Base-by-base conservation (phyloP, 2,888 invertebrate species). In the Sipha maydis region DNA sequence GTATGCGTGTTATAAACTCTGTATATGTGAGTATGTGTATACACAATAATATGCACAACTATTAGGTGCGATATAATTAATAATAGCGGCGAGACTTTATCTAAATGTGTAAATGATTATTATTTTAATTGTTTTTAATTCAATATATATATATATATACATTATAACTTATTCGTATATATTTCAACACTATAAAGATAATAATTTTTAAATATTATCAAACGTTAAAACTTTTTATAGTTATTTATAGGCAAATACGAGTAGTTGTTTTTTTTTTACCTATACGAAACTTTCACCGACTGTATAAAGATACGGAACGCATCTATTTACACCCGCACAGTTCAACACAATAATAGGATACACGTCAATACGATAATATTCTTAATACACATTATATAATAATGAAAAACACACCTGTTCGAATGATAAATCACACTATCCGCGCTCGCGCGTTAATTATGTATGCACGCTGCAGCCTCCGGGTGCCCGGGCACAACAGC, bases 391-490 rank as follows among this genome's bases (percentile, higher is more conserved):
- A 67, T 85, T 76, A 84, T 31, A 83, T 56, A 77, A 77, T 31
- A 56, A 73, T 34, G 31, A 56, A 34, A 76, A 41, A 84, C 41
- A 67, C 85, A 85, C 85, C 85, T 77, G 85, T 85, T 80, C 75
- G 56, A 73, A 88, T 80, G 88, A 88, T 88, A 88, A 88, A 88
- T 88, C 80, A 88, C 88, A 73, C 28, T 41, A 41, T 67, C 76
- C 77, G 73, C 48, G 71, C 54, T n/a, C 54, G 28, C 21, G 71
- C 88, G 88, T 88, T 88, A 88, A 88, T 88, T 88, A 88, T 56
- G 88, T 88, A 88, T 88, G 88, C 86, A 79, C 34, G 73, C 48
- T 14, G 48, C 76, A 54, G 61, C 88, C 88, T 75, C 56, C 80
- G 88, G 88, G 86, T 85, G 61, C 67, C 56, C n/a, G 25, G 56